Evolutionary conservation across 2,113 vertebrate genomes (phyloP).

Genomic region (Crocuta crocuta): DNA sequence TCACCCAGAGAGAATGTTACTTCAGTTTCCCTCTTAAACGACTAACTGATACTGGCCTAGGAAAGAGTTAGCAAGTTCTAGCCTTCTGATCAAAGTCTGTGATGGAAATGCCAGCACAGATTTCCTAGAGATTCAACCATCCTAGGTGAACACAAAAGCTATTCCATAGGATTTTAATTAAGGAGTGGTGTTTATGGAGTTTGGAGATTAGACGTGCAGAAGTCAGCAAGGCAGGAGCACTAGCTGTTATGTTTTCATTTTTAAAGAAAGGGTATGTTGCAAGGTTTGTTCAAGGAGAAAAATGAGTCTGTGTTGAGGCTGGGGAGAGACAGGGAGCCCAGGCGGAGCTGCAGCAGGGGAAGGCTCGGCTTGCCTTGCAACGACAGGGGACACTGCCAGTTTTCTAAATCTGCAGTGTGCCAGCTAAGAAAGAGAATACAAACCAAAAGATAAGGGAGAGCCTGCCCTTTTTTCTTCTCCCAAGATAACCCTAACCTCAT

Average conservation of each 20-base stretch:
- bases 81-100: not conserved
- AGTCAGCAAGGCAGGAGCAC: constrained; percentile 9
- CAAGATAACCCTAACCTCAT: constrained; percentile 59
- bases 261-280: not conserved
- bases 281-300: constrained; percentile 24
- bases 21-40: not conserved
- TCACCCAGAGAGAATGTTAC: not conserved
- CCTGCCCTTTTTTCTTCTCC: constrained; percentile 47
- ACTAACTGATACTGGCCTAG: not conserved
- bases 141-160: not conserved
- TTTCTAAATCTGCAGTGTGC: not conserved
- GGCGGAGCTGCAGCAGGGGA: not conserved
- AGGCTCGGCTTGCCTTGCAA: not conserved
- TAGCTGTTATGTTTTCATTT: constrained; percentile 30
- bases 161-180: not conserved
- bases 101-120: constrained; percentile 9
- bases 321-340: not conserved
- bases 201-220: not conserved
- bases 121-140: not conserved
- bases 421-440: constrained; percentile 14
- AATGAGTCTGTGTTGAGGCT: not conserved
- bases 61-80: not conserved
- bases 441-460: not conserved
- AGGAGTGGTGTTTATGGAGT: not conserved
- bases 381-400: not conserved